These are phyloP conservation scores for Lathronympha strigana DNA, from an alignment of 2,888 invertebrate genomes.

Conservation along the genomic window DNA sequence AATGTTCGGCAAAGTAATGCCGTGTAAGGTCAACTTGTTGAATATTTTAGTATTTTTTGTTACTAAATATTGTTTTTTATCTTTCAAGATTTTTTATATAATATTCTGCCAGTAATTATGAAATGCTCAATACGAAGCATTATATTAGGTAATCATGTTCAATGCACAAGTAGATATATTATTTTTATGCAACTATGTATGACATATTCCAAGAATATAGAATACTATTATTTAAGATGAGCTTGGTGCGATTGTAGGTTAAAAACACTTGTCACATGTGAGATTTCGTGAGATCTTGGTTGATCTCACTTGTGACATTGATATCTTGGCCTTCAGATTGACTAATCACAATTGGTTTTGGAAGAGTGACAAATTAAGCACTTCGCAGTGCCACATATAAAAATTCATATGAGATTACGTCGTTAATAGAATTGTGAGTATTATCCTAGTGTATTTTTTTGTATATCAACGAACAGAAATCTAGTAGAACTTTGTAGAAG, in stretches of 20 bases:
- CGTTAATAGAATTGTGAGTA: too few relatives aligned
- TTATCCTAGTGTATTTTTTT: too few relatives aligned
- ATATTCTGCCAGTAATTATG: neutral
- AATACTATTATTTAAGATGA: neutral
- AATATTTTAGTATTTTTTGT: neutral
- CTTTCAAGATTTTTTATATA: neutral
- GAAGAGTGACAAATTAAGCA: neutral
- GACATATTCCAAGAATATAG: too few relatives aligned
- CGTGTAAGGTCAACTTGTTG: constrained; percentile 27
- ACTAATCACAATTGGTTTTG: neutral
- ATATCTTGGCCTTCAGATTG: neutral
- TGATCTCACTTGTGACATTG: constrained; percentile 3
- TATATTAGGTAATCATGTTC: neutral
- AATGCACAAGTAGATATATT: too few relatives aligned
- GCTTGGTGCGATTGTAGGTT: neutral
- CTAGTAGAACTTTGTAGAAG: too few relatives aligned
- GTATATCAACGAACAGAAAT: too few relatives aligned
- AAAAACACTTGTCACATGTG: neutral
- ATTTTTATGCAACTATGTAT: too few relatives aligned
- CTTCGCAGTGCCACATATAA: neutral
- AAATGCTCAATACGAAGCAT: neutral
- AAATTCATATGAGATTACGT: neutral
- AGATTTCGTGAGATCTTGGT: neutral
- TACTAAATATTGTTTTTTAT: constrained; percentile 1
- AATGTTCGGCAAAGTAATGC: too few relatives aligned